Evolutionary conservation across 2,113 vertebrate species (phyloP).

Genomic region (Paradoxurus hermaphroditus): DNA sequence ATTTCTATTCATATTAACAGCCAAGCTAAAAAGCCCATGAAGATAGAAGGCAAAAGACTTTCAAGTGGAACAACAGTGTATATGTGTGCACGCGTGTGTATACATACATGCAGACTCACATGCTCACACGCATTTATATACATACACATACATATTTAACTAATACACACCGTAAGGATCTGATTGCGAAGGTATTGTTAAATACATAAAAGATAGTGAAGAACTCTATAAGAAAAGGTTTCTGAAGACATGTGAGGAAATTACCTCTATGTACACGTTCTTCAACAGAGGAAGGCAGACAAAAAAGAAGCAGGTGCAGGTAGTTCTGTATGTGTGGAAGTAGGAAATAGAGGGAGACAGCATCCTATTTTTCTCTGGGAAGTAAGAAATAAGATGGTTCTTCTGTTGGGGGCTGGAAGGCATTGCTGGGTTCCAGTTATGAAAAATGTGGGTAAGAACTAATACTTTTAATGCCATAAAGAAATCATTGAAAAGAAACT

Average conservation of each 20-base stretch:
- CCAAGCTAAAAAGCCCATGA: neutral
- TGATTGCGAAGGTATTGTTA: neutral
- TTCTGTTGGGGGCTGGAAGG: neutral
- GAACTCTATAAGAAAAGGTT: neutral
- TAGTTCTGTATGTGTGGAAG: neutral
- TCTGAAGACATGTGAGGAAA: neutral
- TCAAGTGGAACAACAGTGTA: neutral
- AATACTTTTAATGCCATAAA: neutral
- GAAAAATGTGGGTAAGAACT: neutral
- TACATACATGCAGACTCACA: neutral
- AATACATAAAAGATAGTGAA: neutral
- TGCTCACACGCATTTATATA: neutral
- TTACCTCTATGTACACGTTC: rapidly evolving
- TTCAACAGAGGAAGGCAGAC: neutral
- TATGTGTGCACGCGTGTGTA: neutral
- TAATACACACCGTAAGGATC: neutral
- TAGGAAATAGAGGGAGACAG: neutral
- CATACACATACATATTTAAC: neutral
- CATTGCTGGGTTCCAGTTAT: neutral
- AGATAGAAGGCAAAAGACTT: neutral
- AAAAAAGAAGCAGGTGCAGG: neutral
- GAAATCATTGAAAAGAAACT: neutral
- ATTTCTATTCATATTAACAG: neutral
- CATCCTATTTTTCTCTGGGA: neutral
- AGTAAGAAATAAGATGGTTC: neutral